Evolutionary conservation across 2,113 vertebrate genomes (phyloP), one percentile per base, ranked within the genome.

Genomic region (Hippocampus zosterae): DNA sequence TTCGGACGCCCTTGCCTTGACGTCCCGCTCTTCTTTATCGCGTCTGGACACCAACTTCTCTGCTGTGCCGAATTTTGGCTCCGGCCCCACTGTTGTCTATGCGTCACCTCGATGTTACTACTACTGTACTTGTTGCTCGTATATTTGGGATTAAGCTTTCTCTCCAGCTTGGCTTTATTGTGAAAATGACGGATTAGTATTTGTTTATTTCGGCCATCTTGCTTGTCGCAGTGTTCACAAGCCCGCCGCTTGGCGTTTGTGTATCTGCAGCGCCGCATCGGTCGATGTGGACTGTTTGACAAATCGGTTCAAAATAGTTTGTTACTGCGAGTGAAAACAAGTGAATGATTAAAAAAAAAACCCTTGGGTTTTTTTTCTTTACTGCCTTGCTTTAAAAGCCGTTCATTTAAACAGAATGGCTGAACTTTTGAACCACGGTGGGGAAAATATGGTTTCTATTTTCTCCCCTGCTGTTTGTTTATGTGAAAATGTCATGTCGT

Each of bases 131-230:
- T 73, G 73, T 79, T 81, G 60, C 62, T 77, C 68, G 73, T 80
- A 75, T 77, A 40, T 85, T 78, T 74, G 64, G 79, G 70, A 86
- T 83, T 87, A 83, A 68, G 53, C 72, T 68, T 70, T 67, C 73
- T 57, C 55, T 23, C 65, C 55, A 61, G 78, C 67, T 76, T 52
- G 40, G 40, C 50, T 5, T 76, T 73, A 65, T 86, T 86, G 78
- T 82, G 77, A 84, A 84, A 84, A 84, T 70, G 53, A 75, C 70
- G 81, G 83, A 89, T 90, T 88, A 88, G 74, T 66, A 29, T 12
- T 62, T 72, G 73, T 70, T 53, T 86, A 23, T 75, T 71, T 72
- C 78, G 68, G 42, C 79, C 23, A 1, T 27, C 55, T 57, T 15
- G 9, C 55, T 27, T 16, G 18, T 56, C 56, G 57, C 41, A 19